Evolutionary conservation across 1,140 invertebrate genomes (phyloP).

Genomic region (Lasioglossum baleicum): DNA sequence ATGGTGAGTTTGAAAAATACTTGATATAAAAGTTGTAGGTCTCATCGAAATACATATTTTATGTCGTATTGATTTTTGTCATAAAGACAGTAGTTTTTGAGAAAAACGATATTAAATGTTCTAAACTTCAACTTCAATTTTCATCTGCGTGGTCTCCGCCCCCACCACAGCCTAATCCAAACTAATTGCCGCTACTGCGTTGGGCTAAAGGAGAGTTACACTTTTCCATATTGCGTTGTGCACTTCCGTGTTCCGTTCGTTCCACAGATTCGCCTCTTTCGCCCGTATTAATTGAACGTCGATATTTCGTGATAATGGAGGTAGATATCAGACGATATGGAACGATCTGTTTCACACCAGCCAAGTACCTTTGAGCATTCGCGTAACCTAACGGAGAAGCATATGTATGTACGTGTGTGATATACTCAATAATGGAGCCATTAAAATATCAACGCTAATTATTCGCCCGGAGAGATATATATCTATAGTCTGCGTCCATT

Average conservation of each 20-base stretch:
- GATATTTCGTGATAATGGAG: background rate
- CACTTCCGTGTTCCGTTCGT: background rate
- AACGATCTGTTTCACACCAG: background rate
- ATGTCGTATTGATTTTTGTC: no score
- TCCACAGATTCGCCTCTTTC: background rate
- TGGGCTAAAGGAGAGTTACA: no score
- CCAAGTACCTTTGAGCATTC: background rate
- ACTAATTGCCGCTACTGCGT: no score
- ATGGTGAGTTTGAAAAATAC: no score
- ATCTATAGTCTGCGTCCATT: background rate
- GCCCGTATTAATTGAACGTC: conserved; percentile 3
- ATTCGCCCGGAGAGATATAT: conserved; percentile 2
- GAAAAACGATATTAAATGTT: no score
- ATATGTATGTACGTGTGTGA: conserved; percentile 11
- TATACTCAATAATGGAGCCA: conserved; percentile 44
- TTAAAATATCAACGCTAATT: conserved; percentile 49
- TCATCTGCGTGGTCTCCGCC: no score
- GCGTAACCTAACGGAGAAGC: conserved; percentile 10
- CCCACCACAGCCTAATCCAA: no score
- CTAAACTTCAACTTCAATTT: no score
- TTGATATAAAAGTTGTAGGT: no score
- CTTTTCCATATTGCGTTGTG: background rate
- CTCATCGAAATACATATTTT: no score
- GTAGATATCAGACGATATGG: background rate
- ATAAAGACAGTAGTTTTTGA: no score